Percentiles rank a stretch among this genome's conserved stretches.
These are phyloP conservation scores for Murina feae DNA, from an alignment of 2,113 vertebrate species.

Conservation along the genomic window DNA sequence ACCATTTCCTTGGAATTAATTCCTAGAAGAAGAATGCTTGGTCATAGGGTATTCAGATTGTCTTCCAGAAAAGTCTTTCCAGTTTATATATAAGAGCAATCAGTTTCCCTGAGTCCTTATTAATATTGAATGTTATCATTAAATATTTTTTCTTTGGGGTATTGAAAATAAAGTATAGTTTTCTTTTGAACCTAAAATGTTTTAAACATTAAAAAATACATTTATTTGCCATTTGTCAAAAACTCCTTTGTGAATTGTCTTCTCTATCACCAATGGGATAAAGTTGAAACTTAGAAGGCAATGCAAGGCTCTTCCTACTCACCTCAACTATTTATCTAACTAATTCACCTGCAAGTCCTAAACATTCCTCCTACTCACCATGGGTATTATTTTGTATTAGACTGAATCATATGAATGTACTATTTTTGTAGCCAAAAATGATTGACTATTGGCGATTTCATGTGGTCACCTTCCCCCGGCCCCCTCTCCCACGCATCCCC, in stretches of 20 bases:
- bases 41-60: background rate
- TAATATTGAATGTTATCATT: background rate
- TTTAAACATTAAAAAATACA: constrained; percentile 19
- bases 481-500: no score
- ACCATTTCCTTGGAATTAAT: background rate
- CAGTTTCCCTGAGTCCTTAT: constrained; percentile 2
- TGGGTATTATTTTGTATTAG: background rate
- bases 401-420: background rate
- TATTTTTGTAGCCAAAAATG: background rate
- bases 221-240: background rate
- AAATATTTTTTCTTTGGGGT: background rate
- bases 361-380: background rate
- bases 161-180: background rate
- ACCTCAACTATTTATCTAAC: background rate
- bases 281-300: background rate
- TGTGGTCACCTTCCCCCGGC: background rate
- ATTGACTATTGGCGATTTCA: background rate
- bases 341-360: background rate
- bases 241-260: background rate
- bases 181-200: background rate
- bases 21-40: background rate
- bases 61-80: constrained; percentile 3
- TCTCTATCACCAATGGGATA: background rate
- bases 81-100: background rate
- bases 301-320: background rate